phyloP scores from a whole-genome alignment of 2,797 vertebrate genomes.

The Urophycis tenuis region DNA sequence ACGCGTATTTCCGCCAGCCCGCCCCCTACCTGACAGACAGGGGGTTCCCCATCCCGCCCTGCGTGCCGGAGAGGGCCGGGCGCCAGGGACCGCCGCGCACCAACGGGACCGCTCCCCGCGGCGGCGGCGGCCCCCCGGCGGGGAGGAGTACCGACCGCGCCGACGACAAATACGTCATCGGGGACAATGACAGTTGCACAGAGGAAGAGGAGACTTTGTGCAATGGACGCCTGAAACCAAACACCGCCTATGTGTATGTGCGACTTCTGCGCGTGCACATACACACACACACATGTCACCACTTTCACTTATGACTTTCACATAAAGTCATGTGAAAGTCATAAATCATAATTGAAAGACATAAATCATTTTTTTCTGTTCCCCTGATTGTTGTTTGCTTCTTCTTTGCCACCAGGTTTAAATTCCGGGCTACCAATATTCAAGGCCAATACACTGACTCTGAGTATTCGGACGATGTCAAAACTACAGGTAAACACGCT shows the following conservation, averaged over 20 bases:
- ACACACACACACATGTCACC: not conserved
- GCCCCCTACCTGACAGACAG: constrained; percentile 87
- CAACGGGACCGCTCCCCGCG: constrained; percentile 11
- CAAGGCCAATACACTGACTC: constrained; percentile 90
- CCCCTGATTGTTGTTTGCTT: not conserved
- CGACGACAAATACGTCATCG: constrained; percentile 79
- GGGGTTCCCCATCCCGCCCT: constrained; percentile 85
- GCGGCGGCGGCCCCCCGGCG: constrained; percentile 6
- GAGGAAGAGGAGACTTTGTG: constrained; percentile 78
- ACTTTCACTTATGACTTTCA: no score
- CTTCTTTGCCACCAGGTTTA: constrained; percentile 77
- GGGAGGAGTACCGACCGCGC: constrained; percentile 21
- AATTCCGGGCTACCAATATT: constrained; percentile 90
- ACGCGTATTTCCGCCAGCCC: constrained; percentile 78
- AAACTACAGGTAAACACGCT: constrained; percentile 80
- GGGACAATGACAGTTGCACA: constrained; percentile 74
- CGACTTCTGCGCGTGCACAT: not conserved
- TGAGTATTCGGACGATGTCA: constrained; percentile 84
- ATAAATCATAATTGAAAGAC: not conserved
- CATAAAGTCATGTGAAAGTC: no score
- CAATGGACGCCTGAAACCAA: constrained; percentile 90
- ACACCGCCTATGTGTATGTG: constrained; percentile 89
- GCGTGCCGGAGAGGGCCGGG: constrained; percentile 57
- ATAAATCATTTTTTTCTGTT: not conserved
- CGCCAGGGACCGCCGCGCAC: constrained; percentile 42